Evolutionary conservation across 2,113 vertebrate species (phyloP).

Genomic region (Xerus inauris): DNA sequence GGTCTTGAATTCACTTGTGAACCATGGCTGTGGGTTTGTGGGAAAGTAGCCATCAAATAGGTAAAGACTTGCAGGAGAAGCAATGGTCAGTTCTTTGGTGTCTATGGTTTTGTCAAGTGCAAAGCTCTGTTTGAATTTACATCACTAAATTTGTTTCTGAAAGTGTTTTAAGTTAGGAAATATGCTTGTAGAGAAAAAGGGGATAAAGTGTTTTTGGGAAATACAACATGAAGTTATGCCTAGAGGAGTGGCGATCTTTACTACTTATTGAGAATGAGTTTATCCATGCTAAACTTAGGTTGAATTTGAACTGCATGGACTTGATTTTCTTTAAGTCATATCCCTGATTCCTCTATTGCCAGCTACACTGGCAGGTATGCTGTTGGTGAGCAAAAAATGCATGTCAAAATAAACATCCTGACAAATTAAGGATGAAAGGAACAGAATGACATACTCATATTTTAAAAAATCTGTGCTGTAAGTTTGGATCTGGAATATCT

Average conservation of each 20-base stretch:
- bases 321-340: neutral
- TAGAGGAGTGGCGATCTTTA: too few relatives aligned
- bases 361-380: neutral
- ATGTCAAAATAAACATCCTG: neutral
- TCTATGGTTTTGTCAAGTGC: neutral
- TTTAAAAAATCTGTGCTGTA: too few relatives aligned
- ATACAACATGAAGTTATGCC: neutral
- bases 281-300: neutral
- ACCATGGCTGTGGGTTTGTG: conserved; percentile 67
- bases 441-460: neutral
- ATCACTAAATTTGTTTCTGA: neutral
- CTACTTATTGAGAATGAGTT: neutral
- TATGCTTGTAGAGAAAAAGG: neutral
- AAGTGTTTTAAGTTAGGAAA: neutral
- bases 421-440: neutral
- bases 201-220: neutral
- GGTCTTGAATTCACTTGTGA: conserved; percentile 68
- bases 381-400: neutral
- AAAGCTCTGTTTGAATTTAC: neutral
- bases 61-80: neutral
- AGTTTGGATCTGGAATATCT: neutral
- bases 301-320: neutral
- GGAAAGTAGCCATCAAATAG: conserved; percentile 77
- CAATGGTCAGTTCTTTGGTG: neutral
- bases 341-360: neutral